Evolutionary conservation across 2,113 vertebrate species (phyloP).

Genomic region (Spilogale gracilis): DNA sequence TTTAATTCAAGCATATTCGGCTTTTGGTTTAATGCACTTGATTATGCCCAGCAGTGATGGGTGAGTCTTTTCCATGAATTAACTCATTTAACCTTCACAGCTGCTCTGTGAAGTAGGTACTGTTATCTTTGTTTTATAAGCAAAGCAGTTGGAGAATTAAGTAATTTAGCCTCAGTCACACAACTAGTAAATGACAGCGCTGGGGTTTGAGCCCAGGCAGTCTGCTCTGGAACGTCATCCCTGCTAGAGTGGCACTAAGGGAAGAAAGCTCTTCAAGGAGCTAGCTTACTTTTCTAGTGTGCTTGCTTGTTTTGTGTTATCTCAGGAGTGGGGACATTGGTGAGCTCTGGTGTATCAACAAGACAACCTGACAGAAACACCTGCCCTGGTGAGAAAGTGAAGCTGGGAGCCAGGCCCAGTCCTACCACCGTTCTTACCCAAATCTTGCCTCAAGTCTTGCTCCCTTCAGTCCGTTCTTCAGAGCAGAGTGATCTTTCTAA

Average conservation of each 20-base stretch:
- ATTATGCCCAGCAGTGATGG: neutral
- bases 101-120: neutral
- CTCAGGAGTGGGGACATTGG: neutral
- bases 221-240: neutral
- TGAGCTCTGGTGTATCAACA: neutral
- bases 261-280: neutral
- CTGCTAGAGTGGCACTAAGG: neutral
- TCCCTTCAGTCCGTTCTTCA: neutral
- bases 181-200: neutral
- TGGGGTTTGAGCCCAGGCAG: neutral
- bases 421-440: neutral
- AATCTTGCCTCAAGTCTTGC: neutral
- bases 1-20: neutral
- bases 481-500: neutral
- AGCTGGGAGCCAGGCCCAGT: neutral
- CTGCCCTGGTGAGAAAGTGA: neutral
- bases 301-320: neutral
- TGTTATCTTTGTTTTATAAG: slow-evolving; percentile 1
- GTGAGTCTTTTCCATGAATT: neutral
- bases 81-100: neutral
- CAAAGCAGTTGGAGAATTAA: neutral
- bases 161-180: neutral
- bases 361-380: neutral
- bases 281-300: neutral
- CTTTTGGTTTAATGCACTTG: slow-evolving; percentile 10